phyloP scores from a whole-genome alignment of 2,797 vertebrate species.

The Eutrigla gurnardus region DNA sequence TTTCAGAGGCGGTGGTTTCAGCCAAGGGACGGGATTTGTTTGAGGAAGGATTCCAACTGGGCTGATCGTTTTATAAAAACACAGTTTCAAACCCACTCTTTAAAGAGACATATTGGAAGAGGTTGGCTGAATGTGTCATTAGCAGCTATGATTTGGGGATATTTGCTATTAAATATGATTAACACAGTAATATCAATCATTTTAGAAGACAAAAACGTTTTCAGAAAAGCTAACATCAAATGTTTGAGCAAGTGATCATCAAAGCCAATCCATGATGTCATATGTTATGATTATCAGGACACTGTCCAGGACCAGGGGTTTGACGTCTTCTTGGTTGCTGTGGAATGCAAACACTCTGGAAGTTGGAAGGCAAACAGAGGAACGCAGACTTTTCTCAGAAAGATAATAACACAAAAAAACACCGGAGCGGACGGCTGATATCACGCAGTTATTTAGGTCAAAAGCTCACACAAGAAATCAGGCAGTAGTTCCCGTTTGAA shows the following conservation, averaged over 20 bases:
- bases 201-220: neutral
- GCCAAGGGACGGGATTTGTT: conserved; percentile 50
- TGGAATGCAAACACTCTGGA: conserved; percentile 49
- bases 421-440: neutral
- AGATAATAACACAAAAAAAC: conserved; percentile 1
- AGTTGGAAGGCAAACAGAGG: conserved; percentile 30
- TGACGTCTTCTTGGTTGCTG: conserved; percentile 5
- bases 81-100: neutral
- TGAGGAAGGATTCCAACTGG: conserved; percentile 31
- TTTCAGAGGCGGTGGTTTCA: conserved; percentile 21
- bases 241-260: conserved; percentile 5
- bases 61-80: conserved; percentile 30
- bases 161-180: neutral
- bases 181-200: neutral
- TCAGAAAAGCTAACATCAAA: neutral
- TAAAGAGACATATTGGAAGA: too few relatives aligned
- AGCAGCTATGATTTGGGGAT: neutral
- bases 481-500: too few relatives aligned
- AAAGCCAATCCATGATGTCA: conserved; percentile 41
- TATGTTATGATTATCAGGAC: conserved; percentile 39
- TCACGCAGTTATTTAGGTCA: conserved; percentile 24
- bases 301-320: conserved; percentile 38
- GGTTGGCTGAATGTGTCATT: neutral
- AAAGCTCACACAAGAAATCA: too few relatives aligned
- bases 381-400: conserved; percentile 20